Conservation (phyloP, 2,888 invertebrate genomes). For the Epistrophe eligans region DNA sequence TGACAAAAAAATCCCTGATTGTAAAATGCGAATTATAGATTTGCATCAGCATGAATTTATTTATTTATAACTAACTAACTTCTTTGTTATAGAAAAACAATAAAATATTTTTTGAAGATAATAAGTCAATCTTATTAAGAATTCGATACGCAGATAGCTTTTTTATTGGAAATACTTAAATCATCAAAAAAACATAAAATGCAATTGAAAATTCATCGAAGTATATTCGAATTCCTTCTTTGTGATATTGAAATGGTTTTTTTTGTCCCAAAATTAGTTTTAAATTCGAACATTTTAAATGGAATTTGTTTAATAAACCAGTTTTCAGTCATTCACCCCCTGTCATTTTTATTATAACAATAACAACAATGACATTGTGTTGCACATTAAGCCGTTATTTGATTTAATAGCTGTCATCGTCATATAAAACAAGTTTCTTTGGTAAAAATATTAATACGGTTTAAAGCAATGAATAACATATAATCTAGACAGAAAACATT, state of each 20-base stretch:
- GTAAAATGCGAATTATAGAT: not conserved
- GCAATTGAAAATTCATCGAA: conserved; percentile 12
- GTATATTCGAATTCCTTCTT: not conserved
- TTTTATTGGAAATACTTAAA: not conserved
- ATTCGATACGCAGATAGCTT: conserved; percentile 37
- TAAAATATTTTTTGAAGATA: not conserved
- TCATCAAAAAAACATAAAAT: conserved; percentile 10
- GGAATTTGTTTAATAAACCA: not conserved
- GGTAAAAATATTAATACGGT: not conserved
- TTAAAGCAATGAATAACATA: conserved; percentile 25
- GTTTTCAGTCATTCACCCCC: conserved; percentile 31
- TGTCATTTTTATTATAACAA: conserved; percentile 13
- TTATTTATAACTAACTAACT: not conserved
- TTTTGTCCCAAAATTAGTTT: no score
- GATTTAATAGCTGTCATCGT: conserved; percentile 54
- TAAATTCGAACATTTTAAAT: no score
- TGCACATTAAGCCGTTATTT: conserved; percentile 32
- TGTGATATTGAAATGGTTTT: not conserved
- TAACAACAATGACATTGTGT: conserved; percentile 30
- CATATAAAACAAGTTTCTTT: conserved; percentile 46
- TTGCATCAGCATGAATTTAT: not conserved
- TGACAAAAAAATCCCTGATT: no score
- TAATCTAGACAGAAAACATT: conserved; percentile 26
- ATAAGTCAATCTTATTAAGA: conserved; percentile 32
- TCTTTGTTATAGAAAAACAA: conserved; percentile 7